phyloP scores from a whole-genome alignment of 2,797 vertebrate genomes.

The Phrynocephalus guinanensis region DNA sequence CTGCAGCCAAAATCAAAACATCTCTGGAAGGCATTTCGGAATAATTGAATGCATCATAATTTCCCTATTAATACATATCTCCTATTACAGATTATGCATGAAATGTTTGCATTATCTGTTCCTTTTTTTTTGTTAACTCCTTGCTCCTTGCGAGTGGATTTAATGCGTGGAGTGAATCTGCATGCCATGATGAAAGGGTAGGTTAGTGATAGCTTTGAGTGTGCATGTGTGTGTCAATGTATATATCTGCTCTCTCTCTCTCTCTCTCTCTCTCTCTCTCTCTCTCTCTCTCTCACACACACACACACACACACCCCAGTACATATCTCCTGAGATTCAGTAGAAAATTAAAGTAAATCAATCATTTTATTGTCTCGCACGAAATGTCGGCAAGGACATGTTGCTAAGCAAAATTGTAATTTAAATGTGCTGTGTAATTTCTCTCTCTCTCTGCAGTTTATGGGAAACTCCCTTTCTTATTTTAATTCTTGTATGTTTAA shows the following conservation, averaged over 20 bases:
- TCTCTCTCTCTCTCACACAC: too few relatives aligned
- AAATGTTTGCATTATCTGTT: conserved; percentile 93
- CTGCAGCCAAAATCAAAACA: conserved; percentile 91
- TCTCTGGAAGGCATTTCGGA: conserved; percentile 96
- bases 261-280: too few relatives aligned
- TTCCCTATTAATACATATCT: conserved; percentile 98
- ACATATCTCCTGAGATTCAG: conserved; percentile 77
- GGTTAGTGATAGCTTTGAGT: conserved; percentile 83
- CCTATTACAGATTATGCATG: conserved; percentile 93
- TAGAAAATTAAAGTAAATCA: conserved; percentile 92
- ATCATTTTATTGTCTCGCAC: conserved; percentile 86
- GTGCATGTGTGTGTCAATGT: neutral
- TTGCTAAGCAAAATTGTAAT: conserved; percentile 91
- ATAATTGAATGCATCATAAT: conserved; percentile 98
- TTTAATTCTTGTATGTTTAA: conserved; percentile 75
- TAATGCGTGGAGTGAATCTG: conserved; percentile 87
- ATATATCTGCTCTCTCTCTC: too few relatives aligned
- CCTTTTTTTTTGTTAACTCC: conserved; percentile 89
- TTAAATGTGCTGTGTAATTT: conserved; percentile 88
- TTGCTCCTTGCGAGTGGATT: conserved; percentile 88
- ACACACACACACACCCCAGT: neutral
- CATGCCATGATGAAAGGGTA: conserved; percentile 85
- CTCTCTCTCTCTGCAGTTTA: conserved; percentile 81
- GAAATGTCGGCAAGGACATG: conserved; percentile 84
- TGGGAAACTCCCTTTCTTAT: conserved; percentile 78